These are phyloP conservation scores for Gryllus bimaculatus DNA, from an alignment of 1,140 invertebrate species.

Conservation along the genomic window DNA sequence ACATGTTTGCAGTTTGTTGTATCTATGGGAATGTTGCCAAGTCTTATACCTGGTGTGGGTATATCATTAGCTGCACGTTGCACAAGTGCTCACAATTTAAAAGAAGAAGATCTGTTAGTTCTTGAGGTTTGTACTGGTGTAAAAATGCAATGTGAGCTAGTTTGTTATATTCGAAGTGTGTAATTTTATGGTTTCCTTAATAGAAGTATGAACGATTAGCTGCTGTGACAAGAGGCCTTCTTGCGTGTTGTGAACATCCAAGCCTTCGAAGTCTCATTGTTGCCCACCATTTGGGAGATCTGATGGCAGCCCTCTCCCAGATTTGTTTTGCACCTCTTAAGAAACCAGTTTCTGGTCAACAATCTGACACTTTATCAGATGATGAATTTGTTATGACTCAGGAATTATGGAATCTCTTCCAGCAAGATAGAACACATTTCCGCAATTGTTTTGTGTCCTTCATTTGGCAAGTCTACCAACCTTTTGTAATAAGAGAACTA, in stretches of 20 bases:
- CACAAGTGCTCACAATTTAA: constrained; percentile 23
- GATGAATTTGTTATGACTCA: constrained; percentile 38
- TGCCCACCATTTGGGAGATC: constrained; percentile 34
- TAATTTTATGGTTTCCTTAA: background rate
- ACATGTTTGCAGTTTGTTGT: constrained; percentile 45
- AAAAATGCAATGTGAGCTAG: background rate
- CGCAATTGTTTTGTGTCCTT: constrained; percentile 41
- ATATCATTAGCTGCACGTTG: constrained; percentile 39
- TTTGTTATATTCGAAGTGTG: background rate
- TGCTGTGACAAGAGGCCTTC: constrained; percentile 30
- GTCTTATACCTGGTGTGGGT: constrained; percentile 54
- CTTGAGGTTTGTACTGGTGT: constrained; percentile 21
- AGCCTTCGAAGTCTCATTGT: constrained; percentile 35
- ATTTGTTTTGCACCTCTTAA: constrained; percentile 52
- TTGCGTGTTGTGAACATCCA: constrained; percentile 33
- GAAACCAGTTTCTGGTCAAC: constrained; percentile 36
- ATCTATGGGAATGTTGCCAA: constrained; percentile 51
- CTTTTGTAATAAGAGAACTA: constrained; percentile 55
- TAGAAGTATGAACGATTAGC: constrained; percentile 36
- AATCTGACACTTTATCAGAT: background rate
- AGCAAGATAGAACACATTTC: constrained; percentile 43
- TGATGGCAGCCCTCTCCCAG: constrained; percentile 60
- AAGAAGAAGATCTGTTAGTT: constrained; percentile 28
- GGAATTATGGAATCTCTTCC: constrained; percentile 42
- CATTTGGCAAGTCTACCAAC: constrained; percentile 45